phyloP scores from a whole-genome alignment of 2,888 invertebrate species.

The Beris chalybata region DNA sequence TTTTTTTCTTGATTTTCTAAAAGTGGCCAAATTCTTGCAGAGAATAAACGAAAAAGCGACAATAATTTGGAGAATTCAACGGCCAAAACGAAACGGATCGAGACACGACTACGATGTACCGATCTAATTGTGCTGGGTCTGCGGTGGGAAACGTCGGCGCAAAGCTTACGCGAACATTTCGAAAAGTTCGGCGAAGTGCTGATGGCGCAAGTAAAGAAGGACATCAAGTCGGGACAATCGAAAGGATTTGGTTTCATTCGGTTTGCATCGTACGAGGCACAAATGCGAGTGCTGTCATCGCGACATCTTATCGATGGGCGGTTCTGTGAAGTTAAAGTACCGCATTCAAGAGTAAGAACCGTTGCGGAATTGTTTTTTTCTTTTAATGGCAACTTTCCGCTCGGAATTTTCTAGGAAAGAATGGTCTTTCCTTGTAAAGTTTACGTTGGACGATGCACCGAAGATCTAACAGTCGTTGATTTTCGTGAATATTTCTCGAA shows the following conservation, averaged over 20 bases:
- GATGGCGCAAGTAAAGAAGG: constrained; percentile 96
- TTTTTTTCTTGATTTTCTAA: neutral
- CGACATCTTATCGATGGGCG: constrained; percentile 96
- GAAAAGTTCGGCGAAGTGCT: constrained; percentile 96
- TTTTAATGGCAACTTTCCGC: neutral
- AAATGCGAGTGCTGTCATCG: constrained; percentile 90
- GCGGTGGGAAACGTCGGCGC: constrained; percentile 97
- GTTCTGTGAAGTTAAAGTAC: constrained; percentile 98
- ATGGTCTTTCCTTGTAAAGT: constrained; percentile 74
- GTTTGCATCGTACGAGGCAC: constrained; percentile 93
- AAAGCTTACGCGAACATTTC: constrained; percentile 93
- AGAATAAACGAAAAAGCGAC: constrained; percentile 95
- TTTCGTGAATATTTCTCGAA: constrained; percentile 75
- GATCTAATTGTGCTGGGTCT: constrained; percentile 97
- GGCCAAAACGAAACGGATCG: constrained; percentile 93
- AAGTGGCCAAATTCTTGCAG: constrained; percentile 51
- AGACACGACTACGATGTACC: constrained; percentile 87
- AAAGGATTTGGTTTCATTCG: constrained; percentile 99
- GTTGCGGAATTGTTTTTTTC: neutral
- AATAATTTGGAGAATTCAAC: constrained; percentile 91
- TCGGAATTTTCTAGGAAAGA: constrained; percentile 58
- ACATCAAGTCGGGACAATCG: constrained; percentile 89
- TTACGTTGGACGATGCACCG: constrained; percentile 82
- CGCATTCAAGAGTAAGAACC: constrained; percentile 84
- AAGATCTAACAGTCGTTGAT: constrained; percentile 76